These are phyloP conservation scores for Diploptera punctata DNA, from an alignment of 2,888 invertebrate genomes.

Conservation along the genomic window DNA sequence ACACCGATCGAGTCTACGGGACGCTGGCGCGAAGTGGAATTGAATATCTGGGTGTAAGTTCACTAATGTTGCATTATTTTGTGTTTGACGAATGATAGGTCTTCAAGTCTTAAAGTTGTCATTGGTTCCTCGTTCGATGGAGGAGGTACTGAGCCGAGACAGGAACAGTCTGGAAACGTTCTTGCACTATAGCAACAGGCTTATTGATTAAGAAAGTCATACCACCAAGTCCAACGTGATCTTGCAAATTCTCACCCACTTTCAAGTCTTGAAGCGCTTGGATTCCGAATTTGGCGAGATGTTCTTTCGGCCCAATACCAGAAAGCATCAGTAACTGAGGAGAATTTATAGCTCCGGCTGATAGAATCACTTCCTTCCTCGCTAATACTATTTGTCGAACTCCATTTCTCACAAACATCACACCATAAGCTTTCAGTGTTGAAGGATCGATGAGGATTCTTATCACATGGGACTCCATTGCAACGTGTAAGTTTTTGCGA, in stretches of 20 bases:
- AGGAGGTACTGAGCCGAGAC: constrained; percentile 82
- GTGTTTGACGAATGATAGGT: constrained; percentile 84
- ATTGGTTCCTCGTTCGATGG: too few relatives aligned
- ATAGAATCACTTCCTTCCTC: constrained; percentile 81
- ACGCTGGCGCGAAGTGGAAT: constrained; percentile 92
- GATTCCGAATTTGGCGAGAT: constrained; percentile 73
- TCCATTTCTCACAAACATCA: constrained; percentile 80
- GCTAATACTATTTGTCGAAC: constrained; percentile 73
- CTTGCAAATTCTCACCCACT: constrained; percentile 71
- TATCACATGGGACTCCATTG: constrained; percentile 80
- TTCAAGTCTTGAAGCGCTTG: constrained; percentile 74
- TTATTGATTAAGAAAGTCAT: constrained; percentile 81
- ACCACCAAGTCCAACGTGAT: constrained; percentile 88
- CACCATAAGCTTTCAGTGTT: constrained; percentile 77
- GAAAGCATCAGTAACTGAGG: constrained; percentile 93
- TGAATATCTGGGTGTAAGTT: constrained; percentile 94
- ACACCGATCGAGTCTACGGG: constrained; percentile 81
- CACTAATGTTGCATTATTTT: too few relatives aligned
- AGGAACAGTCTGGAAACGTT: constrained; percentile 76
- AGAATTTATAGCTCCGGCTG: constrained; percentile 90
- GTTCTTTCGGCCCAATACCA: constrained; percentile 78
- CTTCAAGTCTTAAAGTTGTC: constrained; percentile 87
- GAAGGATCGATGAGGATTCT: constrained; percentile 75
- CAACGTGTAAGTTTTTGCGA: constrained; percentile 79
- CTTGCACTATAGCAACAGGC: constrained; percentile 83